Evolutionary conservation across 2,888 invertebrate species (phyloP).

Genomic region (Tiliacea citrago): DNA sequence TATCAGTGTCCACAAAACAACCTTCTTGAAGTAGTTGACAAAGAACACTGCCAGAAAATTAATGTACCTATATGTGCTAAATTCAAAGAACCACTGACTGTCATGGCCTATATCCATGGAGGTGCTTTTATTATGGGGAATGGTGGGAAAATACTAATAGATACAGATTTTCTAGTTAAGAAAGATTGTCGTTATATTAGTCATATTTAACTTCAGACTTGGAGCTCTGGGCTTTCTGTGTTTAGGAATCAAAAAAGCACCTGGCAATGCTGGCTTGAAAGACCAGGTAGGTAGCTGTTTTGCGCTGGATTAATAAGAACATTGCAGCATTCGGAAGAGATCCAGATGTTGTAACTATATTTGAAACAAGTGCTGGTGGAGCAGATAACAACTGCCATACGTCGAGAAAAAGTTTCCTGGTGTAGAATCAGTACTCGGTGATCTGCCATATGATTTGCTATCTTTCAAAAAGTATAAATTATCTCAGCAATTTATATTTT

Average conservation of each 20-base stretch:
- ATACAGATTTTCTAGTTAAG: conserved; percentile 72
- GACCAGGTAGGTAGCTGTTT: conserved; percentile 84
- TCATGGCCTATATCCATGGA: conserved; percentile 84
- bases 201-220: conserved; percentile 33
- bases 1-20: too few relatives aligned
- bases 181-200: conserved; percentile 80
- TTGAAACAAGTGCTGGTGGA: too few relatives aligned
- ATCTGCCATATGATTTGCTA: conserved; percentile 80
- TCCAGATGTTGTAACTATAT: conserved; percentile 80
- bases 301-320: conserved; percentile 76
- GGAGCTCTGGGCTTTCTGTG: conserved; percentile 82
- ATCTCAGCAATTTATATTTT: conserved; percentile 69
- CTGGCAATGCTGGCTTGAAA: conserved; percentile 83
- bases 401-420: conserved; percentile 79
- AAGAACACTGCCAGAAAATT: too few relatives aligned
- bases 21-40: too few relatives aligned
- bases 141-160: neutral
- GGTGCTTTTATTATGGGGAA: conserved; percentile 81
- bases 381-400: conserved; percentile 73
- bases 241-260: conserved; percentile 82
- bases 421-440: conserved; percentile 75
- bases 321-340: conserved; percentile 85
- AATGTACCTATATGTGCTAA: too few relatives aligned
- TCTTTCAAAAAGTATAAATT: conserved; percentile 72
- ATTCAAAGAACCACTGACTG: conserved; percentile 72